Evolutionary conservation across 2,113 vertebrate species (phyloP), one percentile per base, ranked within the genome.

Genomic region (Aspidoscelis tigris): DNA sequence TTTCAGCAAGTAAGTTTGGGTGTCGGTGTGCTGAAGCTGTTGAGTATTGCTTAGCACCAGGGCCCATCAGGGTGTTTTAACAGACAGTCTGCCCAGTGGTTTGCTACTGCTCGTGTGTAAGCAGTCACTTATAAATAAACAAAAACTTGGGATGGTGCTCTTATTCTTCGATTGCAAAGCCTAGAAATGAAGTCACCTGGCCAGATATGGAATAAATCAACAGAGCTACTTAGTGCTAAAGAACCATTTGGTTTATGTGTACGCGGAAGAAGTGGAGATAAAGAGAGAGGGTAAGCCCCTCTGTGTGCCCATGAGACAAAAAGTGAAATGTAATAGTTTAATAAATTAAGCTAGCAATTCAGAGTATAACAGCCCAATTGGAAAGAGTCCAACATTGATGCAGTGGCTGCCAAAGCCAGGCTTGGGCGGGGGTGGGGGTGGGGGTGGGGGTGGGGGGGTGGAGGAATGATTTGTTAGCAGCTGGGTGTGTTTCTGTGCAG

Each of bases 401-500:
- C 26, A 69, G 26, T 47, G 43, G 70, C 78, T 87, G 78, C 91
- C 81, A 83, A 93, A 91, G 20, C 86, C 85, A 85, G 70, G 68
- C 80, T 90, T 33, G 33, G 33, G 33, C 33, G 33, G 33, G 73
- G 88, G 21, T 90, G 93, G 93, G 83, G 90, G 86, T 78, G 33
- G 33, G 73, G 88, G 21, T 90, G 93, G 93, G 83, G 90, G 86
- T 78, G 89, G 66, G 88, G 91, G 8, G 33, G 39, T 41, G 55
- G 10, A 39, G 8, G 24, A 91, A 84, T 79, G 88, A 92, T 93
- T 93, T 93, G 89, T 90, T 91, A 92, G 89, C 87, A 87, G 74
- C 85, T 88, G 92, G 88, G 84, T 87, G 80, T 88, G 87, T 91
- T 93, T 85, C 93, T 94, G 85, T 90, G 90, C 88, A 94, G 87